Conservation (phyloP, 2,888 invertebrate genomes). For the Cryptosula pallasiana region DNA sequence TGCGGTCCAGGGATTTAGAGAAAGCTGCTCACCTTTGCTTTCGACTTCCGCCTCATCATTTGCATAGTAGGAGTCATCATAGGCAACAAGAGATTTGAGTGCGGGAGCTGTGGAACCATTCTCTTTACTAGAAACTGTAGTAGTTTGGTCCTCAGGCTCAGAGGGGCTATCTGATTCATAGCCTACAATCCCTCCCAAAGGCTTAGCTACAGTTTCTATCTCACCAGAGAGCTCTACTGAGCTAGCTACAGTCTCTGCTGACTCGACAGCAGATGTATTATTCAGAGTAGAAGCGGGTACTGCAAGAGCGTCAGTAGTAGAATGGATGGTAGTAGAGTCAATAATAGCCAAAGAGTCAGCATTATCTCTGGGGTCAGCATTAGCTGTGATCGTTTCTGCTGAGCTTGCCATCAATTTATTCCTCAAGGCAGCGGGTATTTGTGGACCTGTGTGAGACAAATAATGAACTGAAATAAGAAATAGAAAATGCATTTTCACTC, state of each 20-base stretch:
- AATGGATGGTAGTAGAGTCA: too few species aligned
- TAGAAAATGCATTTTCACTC: too few species aligned
- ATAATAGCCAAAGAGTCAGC: not conserved
- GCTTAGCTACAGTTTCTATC: too few species aligned
- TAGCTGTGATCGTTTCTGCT: not conserved
- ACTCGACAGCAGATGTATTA: too few species aligned
- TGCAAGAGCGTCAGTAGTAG: too few species aligned
- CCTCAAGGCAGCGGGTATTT: not conserved
- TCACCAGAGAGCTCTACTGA: too few species aligned
- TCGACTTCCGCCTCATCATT: not conserved
- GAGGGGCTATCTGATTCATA: not conserved
- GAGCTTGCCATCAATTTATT: not conserved
- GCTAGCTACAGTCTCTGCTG: too few species aligned
- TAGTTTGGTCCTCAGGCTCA: not conserved
- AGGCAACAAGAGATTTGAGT: constrained; percentile 6
- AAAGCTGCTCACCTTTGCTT: not conserved
- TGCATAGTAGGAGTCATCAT: not conserved
- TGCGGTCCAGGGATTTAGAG: too few species aligned
- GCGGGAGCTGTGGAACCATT: not conserved
- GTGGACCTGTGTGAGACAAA: not conserved
- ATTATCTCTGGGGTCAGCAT: not conserved
- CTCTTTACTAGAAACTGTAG: not conserved
- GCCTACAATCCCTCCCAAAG: not conserved
- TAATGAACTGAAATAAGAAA: too few species aligned
- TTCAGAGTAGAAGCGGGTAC: too few species aligned